phyloP scores from a whole-genome alignment of 1,140 invertebrate species.

The Chymomyza costata region DNA sequence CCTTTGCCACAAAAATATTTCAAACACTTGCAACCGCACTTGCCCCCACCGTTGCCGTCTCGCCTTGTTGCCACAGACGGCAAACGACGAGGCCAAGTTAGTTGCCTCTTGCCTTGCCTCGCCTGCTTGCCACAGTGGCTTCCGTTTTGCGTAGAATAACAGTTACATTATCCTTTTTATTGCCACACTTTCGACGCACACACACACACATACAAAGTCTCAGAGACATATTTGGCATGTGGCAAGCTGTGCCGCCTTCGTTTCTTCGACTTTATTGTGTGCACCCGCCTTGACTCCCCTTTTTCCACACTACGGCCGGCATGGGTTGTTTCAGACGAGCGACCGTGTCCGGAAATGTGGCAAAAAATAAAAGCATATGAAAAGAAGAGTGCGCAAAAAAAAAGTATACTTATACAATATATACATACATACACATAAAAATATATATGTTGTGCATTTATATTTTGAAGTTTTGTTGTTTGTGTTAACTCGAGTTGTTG shows the following conservation, averaged over 20 bases:
- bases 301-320: background rate
- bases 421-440: no score
- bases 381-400: no score
- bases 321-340: slow-evolving; percentile 5
- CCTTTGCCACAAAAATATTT: slow-evolving; percentile 74
- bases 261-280: slow-evolving; percentile 54
- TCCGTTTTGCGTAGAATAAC: slow-evolving; percentile 70
- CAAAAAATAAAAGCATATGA: no score
- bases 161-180: slow-evolving; percentile 75
- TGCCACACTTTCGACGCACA: slow-evolving; percentile 70
- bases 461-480: no score
- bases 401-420: no score
- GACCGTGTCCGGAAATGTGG: slow-evolving; percentile 43
- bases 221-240: slow-evolving; percentile 67
- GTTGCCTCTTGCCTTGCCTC: no score
- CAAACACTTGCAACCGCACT: slow-evolving; percentile 55
- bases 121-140: background rate
- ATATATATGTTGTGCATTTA: no score
- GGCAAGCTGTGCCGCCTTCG: slow-evolving; percentile 47
- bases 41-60: background rate
- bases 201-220: slow-evolving; percentile 5
- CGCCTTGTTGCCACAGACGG: background rate
- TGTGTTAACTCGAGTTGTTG: slow-evolving; percentile 59
- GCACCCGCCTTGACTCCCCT: background rate
- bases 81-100: no score